Conservation (phyloP, 2,797 vertebrate species). For the Emys orbicularis region DNA sequence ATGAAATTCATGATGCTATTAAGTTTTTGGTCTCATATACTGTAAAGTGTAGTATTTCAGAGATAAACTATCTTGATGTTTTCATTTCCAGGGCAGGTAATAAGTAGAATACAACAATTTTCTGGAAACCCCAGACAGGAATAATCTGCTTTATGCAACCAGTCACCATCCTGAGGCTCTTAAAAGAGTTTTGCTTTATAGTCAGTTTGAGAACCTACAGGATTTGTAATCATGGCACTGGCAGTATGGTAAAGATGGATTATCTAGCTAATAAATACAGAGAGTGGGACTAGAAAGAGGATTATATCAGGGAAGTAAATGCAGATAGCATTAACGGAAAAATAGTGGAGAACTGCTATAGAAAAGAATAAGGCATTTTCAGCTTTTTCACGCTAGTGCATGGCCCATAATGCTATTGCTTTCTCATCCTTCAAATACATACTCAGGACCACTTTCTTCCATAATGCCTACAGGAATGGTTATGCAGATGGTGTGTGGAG, state of each 20-base stretch:
- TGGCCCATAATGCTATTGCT: not conserved
- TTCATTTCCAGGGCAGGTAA: conserved; percentile 84
- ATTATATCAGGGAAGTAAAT: conserved; percentile 63
- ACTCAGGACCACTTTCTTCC: not conserved
- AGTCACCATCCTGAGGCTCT: conserved; percentile 72
- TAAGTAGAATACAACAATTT: conserved; percentile 81
- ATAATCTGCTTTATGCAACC: conserved; percentile 77
- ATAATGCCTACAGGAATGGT: not conserved
- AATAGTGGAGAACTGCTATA: conserved; percentile 36
- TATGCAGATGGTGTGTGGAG: not conserved
- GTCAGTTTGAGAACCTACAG: conserved; percentile 63
- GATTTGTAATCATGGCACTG: conserved; percentile 65
- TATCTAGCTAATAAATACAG: conserved; percentile 75
- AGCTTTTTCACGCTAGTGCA: not conserved
- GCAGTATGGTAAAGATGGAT: conserved; percentile 70
- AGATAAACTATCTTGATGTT: conserved; percentile 83
- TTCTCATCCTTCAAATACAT: not conserved
- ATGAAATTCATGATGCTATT: conserved; percentile 82
- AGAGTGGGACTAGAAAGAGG: conserved; percentile 40
- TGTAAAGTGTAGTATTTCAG: conserved; percentile 75
- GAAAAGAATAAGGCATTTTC: conserved; percentile 25
- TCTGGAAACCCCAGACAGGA: conserved; percentile 74
- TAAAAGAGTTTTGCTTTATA: conserved; percentile 78
- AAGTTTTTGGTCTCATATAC: conserved; percentile 72
- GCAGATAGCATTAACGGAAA: conserved; percentile 33